phyloP scores from a whole-genome alignment of 2,113 vertebrate species.

The Mesoclemmys tuberculata region DNA sequence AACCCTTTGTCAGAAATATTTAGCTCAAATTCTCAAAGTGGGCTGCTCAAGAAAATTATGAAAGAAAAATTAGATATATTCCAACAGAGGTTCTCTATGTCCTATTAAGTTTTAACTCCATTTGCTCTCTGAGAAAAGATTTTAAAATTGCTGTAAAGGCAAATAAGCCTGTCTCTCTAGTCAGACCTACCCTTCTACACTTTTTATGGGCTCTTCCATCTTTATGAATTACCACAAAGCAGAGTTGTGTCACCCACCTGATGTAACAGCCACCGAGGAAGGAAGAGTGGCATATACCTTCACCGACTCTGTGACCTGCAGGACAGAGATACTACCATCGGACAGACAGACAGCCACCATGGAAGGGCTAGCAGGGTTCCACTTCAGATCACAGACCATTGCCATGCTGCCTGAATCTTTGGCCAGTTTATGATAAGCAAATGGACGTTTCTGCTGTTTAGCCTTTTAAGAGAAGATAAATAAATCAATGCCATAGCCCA shows the following conservation, averaged over 20 bases:
- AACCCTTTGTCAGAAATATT: background rate
- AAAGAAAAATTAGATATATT: background rate
- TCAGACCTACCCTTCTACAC: fast-evolving
- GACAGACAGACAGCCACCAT: constrained; percentile 89
- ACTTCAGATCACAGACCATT: constrained; percentile 90
- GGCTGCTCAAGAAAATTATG: background rate
- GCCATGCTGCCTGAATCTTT: constrained; percentile 66
- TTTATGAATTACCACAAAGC: fast-evolving
- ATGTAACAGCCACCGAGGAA: constrained; percentile 85
- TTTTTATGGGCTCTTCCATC: fast-evolving
- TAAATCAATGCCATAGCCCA: background rate
- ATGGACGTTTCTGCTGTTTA: constrained; percentile 87
- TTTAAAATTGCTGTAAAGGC: background rate
- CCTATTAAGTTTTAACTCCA: background rate
- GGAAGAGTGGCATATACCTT: constrained; percentile 84
- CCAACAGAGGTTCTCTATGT: background rate
- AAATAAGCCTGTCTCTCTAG: background rate
- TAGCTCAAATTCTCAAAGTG: background rate
- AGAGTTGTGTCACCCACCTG: constrained; percentile 80
- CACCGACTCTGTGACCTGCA: constrained; percentile 87
- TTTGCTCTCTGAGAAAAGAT: background rate
- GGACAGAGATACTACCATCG: constrained; percentile 90
- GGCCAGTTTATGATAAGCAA: constrained; percentile 83
- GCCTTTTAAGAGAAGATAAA: constrained; percentile 76
- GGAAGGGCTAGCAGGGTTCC: constrained; percentile 86